Percentiles rank a stretch among this genome's conserved stretches.
Conservation (phyloP, 2,888 invertebrate genomes). For the Magallana nippona region DNA sequence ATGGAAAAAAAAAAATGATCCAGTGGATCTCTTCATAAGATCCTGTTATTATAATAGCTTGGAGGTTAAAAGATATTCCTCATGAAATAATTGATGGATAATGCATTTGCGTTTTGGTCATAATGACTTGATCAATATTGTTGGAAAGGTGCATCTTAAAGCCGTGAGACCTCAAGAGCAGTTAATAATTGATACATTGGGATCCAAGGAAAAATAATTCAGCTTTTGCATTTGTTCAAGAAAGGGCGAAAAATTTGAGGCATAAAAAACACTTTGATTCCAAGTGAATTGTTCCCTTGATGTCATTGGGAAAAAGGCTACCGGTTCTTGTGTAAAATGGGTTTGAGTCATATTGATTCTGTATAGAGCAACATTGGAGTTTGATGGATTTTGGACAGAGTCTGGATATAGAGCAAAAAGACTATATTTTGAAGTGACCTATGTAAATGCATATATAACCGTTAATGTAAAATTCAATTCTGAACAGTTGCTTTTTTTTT, state of each 20-base stretch:
- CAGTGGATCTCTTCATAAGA: neutral
- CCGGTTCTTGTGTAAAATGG: neutral
- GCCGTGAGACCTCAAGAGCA: neutral
- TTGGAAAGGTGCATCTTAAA: neutral
- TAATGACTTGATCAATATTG: neutral
- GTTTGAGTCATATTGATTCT: slow-evolving; percentile 16
- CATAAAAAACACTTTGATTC: neutral
- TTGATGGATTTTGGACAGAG: no score
- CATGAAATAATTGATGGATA: slow-evolving; percentile 20
- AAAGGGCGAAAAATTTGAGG: neutral
- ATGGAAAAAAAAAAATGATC: neutral
- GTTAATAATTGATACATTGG: slow-evolving; percentile 18
- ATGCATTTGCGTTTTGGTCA: neutral
- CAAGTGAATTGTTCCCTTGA: slow-evolving; percentile 8
- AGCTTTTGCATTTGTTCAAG: neutral
- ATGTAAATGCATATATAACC: no score
- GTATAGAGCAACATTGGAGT: neutral
- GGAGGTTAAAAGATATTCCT: neutral
- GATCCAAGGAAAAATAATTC: neutral
- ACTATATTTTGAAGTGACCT: no score
- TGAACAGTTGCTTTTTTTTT: no score
- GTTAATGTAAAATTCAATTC: no score
- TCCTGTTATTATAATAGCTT: neutral
- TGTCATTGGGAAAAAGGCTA: slow-evolving; percentile 15
- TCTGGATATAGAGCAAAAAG: no score